Conservation (phyloP, 2,888 invertebrate species). For the Patella pellucida region DNA sequence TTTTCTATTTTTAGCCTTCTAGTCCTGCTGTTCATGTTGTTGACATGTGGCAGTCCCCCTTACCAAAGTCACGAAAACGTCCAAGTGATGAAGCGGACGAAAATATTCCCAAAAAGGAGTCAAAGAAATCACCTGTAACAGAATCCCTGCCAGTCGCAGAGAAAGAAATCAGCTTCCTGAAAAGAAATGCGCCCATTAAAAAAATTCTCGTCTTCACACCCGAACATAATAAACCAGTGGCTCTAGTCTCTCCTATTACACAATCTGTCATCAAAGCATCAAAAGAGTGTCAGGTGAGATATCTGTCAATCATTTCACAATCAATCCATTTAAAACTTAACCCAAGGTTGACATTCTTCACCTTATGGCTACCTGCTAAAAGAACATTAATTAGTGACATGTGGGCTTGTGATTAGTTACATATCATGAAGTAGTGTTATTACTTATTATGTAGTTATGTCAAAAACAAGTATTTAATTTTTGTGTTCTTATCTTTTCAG, state of each 20-base stretch:
- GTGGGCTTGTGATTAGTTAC: too few species aligned
- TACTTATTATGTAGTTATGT: too few species aligned
- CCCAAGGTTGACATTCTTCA: background rate
- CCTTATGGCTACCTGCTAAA: background rate
- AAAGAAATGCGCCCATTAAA: constrained; percentile 21
- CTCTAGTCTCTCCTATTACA: constrained; percentile 54
- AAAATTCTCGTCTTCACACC: constrained; percentile 43
- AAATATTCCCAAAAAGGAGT: constrained; percentile 29
- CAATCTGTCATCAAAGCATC: constrained; percentile 43
- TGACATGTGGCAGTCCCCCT: constrained; percentile 45
- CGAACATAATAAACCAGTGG: constrained; percentile 41
- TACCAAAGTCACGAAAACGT: constrained; percentile 36
- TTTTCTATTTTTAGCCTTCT: constrained; percentile 37
- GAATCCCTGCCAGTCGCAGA: constrained; percentile 42
- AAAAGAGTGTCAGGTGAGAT: constrained; percentile 37
- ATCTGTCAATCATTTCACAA: background rate
- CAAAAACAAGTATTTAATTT: background rate
- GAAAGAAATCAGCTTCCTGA: constrained; percentile 45
- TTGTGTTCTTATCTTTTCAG: constrained; percentile 26
- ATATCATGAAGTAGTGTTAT: too few species aligned
- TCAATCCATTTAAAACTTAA: background rate
- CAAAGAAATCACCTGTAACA: constrained; percentile 24
- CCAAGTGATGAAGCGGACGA: constrained; percentile 37
- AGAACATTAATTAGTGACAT: background rate
- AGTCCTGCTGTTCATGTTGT: constrained; percentile 56